Evolutionary conservation across 2,888 invertebrate genomes (phyloP).

Genomic region (Drosophila infuscata): DNA sequence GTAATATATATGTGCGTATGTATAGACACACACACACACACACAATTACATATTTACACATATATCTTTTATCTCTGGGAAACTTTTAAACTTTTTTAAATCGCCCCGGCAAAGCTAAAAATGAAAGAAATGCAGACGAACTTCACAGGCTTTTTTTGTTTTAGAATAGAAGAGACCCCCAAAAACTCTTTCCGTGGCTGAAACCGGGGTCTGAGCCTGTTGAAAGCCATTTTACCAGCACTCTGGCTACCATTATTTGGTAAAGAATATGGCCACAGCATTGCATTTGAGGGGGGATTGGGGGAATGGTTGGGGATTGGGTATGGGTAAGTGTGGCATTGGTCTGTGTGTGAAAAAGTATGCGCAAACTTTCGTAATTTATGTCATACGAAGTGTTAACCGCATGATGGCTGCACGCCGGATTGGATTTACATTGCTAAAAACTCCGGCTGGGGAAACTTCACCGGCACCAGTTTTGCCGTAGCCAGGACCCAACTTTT

Average conservation of each 20-base stretch:
- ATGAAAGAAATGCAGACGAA: constrained; percentile 77
- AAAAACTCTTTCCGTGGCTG: constrained; percentile 14
- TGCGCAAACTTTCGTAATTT: constrained; percentile 82
- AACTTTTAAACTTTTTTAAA: constrained; percentile 79
- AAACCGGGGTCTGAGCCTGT: constrained; percentile 28
- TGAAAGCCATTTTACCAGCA: constrained; percentile 73
- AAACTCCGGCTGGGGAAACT: constrained; percentile 64
- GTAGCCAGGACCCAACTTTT: constrained; percentile 34
- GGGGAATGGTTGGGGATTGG: not conserved
- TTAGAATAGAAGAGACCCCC: constrained; percentile 26
- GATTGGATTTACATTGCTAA: constrained; percentile 80
- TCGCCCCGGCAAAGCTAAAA: constrained; percentile 63
- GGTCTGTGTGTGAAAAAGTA: constrained; percentile 76
- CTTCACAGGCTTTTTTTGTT: constrained; percentile 60
- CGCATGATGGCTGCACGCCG: constrained; percentile 82
- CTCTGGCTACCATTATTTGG: constrained; percentile 63
- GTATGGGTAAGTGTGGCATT: constrained; percentile 13
- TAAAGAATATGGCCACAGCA: constrained; percentile 72
- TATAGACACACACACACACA: constrained; percentile 7
- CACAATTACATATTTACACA: constrained; percentile 19
- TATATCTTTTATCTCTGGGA: constrained; percentile 75
- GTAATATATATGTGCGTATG: constrained; percentile 45
- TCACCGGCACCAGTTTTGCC: constrained; percentile 47
- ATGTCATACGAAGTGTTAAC: constrained; percentile 83
- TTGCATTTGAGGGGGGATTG: constrained; percentile 39